A percentile compares a stretch with the other conserved stretches of the same genome.
These are phyloP conservation scores for Diorhabda sublineata DNA, from an alignment of 1,140 invertebrate species.

Conservation along the genomic window DNA sequence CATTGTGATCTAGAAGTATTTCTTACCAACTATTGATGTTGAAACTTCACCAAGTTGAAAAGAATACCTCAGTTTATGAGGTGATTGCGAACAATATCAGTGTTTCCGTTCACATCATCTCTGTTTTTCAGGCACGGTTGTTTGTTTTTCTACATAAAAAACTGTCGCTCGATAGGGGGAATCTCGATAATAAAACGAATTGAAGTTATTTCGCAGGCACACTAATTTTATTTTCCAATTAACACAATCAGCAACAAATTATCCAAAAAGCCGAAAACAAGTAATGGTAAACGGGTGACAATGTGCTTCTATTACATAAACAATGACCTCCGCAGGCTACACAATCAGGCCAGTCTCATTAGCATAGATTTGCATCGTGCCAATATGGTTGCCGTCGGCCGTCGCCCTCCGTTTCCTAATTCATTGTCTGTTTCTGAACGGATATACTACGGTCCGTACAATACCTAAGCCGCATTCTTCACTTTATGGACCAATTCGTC, in stretches of 20 bases:
- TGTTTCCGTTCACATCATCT: too few species aligned
- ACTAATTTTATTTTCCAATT: not conserved
- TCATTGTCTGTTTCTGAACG: slow-evolving; percentile 18
- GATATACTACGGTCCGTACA: slow-evolving; percentile 11
- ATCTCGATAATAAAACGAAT: too few species aligned
- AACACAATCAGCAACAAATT: slow-evolving; percentile 16
- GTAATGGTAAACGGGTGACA: slow-evolving; percentile 15
- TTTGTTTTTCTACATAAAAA: too few species aligned
- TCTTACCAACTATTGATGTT: too few species aligned
- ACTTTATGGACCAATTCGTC: slow-evolving; percentile 15
- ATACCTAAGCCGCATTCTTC: slow-evolving; percentile 8
- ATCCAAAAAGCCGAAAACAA: not conserved
- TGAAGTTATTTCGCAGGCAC: too few species aligned
- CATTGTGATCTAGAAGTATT: too few species aligned
- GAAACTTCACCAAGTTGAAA: too few species aligned
- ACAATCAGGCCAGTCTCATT: slow-evolving; percentile 29
- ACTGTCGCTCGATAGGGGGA: too few species aligned
- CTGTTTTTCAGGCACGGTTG: too few species aligned
- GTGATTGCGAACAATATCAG: too few species aligned
- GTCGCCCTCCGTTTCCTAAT: slow-evolving; percentile 24
- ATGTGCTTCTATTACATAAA: slow-evolving; percentile 30
- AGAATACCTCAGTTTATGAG: too few species aligned
- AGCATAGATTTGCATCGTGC: slow-evolving; percentile 32
- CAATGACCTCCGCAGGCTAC: slow-evolving; percentile 26
- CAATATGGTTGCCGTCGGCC: slow-evolving; percentile 31